phyloP scores from a whole-genome alignment of 2,113 vertebrate species.

The Phalacrocorax brasilianus region DNA sequence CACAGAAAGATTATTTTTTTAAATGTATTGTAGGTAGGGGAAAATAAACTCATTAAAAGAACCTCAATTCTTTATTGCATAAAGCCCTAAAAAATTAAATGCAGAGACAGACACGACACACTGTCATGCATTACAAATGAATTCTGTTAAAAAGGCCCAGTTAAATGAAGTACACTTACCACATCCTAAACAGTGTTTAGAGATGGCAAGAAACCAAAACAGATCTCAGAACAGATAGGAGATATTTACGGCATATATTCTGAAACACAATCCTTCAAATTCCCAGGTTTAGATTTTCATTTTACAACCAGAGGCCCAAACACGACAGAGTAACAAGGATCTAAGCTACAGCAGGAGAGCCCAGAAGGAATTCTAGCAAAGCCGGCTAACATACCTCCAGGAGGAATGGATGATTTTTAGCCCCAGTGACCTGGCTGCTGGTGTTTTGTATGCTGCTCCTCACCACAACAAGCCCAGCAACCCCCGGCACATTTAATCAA shows the following conservation, averaged over 20 bases:
- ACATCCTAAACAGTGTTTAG: not conserved
- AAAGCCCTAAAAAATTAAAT: not conserved
- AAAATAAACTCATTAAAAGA: not conserved
- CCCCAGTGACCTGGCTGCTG: not conserved
- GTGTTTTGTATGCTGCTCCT: not conserved
- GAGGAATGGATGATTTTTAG: not conserved
- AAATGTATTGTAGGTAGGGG: not conserved
- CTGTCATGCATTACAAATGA: not conserved
- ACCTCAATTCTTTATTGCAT: not conserved
- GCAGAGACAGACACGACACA: not conserved
- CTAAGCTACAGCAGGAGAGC: not conserved
- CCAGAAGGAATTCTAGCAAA: not conserved
- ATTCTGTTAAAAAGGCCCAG: not conserved
- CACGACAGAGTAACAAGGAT: not conserved
- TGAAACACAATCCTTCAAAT: not conserved
- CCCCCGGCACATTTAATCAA: not conserved
- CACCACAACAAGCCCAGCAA: not conserved
- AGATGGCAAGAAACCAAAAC: not conserved
- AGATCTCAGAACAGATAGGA: not conserved
- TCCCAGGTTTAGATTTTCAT: not conserved
- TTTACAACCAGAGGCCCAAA: not conserved
- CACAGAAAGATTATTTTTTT: not conserved
- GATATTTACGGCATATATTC: not conserved
- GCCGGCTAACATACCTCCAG: not conserved
- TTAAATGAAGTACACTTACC: not conserved